Conservation (phyloP, 1,140 invertebrate species). For the Caenorhabditis brenneri region DNA sequence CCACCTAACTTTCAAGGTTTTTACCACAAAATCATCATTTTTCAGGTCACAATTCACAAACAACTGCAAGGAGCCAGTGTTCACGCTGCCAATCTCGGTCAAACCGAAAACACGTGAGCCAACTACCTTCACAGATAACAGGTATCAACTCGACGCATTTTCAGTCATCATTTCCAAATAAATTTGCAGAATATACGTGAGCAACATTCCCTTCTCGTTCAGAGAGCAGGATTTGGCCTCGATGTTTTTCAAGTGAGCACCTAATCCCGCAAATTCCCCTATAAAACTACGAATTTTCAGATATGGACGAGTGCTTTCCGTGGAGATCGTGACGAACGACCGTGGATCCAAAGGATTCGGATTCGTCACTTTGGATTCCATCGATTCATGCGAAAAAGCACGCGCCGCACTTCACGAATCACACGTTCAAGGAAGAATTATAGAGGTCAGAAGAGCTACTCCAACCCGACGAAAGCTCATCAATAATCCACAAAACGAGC, state of each 20-base stretch:
- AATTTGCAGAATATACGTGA: constrained; percentile 41
- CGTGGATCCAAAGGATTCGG: constrained; percentile 51
- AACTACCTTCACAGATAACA: constrained; percentile 34
- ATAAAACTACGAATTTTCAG: too few relatives aligned
- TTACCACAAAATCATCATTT: too few relatives aligned
- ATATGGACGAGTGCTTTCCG: constrained; percentile 32
- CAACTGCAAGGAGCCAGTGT: neutral
- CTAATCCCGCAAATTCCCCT: too few relatives aligned
- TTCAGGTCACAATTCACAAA: neutral
- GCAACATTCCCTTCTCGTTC: constrained; percentile 46
- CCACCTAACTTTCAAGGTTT: neutral
- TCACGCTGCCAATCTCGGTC: constrained; percentile 32
- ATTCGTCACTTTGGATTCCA: constrained; percentile 43
- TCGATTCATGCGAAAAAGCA: constrained; percentile 45
- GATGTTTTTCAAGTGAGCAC: constrained; percentile 34
- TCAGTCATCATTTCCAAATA: neutral
- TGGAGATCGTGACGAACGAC: constrained; percentile 44
- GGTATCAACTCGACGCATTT: constrained; percentile 19
- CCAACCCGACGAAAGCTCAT: constrained; percentile 24
- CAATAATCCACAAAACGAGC: constrained; percentile 18
- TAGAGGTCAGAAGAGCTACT: constrained; percentile 43
- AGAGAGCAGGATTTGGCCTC: constrained; percentile 13
- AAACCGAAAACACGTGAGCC: constrained; percentile 45
- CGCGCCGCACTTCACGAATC: constrained; percentile 22
- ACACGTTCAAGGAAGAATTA: constrained; percentile 45